Percentiles rank a stretch among this genome's conserved stretches.
Evolutionary conservation across 2,113 vertebrate species (phyloP).

Genomic region (Vidua macroura): DNA sequence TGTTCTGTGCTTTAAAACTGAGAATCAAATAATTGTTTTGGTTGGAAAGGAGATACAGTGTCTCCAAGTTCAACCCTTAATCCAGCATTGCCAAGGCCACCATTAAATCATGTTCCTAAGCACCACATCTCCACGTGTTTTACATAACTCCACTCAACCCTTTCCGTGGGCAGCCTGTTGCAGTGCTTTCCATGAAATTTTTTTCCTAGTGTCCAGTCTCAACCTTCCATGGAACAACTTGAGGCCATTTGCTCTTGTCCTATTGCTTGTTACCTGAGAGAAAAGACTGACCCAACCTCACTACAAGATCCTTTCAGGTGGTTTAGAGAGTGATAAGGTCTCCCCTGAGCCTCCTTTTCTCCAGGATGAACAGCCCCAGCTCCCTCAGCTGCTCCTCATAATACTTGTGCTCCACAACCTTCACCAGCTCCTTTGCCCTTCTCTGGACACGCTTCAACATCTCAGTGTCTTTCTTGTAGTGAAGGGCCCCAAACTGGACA

Average conservation of each 20-base stretch:
- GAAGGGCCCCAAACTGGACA: neutral
- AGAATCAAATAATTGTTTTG: neutral
- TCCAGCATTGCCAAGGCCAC: neutral
- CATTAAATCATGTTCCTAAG: neutral
- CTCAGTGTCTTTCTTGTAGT: neutral
- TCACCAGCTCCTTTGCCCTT: neutral
- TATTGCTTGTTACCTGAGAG: neutral
- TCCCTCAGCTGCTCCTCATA: neutral
- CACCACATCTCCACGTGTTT: neutral
- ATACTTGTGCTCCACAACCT: neutral
- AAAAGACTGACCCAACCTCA: neutral
- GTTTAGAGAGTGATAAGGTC: rapidly evolving
- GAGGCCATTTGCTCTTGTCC: neutral
- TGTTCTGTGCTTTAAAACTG: neutral
- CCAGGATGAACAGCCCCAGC: neutral
- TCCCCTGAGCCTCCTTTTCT: neutral
- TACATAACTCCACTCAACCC: neutral
- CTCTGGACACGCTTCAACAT: neutral
- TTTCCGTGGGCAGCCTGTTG: neutral
- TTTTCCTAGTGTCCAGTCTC: neutral
- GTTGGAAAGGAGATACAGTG: neutral
- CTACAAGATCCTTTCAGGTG: neutral
- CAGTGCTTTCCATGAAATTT: neutral
- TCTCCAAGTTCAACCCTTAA: neutral
- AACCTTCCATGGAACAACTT: neutral